Evolutionary conservation across 2,113 vertebrate genomes (phyloP).

Genomic region (Bufo gargarizans): DNA sequence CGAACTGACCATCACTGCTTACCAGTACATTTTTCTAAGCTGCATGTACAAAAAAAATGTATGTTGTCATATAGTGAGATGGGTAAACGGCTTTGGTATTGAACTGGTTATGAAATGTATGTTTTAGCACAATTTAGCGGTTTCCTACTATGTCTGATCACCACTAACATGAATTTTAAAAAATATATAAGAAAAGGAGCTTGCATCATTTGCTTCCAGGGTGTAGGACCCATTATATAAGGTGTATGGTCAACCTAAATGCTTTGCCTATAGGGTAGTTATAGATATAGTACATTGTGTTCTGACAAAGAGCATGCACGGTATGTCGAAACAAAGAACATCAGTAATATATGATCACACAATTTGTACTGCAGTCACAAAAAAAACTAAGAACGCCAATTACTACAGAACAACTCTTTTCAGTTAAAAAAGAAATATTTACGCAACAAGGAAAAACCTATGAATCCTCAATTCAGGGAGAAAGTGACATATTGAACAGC

Average conservation of each 20-base stretch:
- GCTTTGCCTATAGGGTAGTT: not conserved
- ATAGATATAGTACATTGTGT: not conserved
- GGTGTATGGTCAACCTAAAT: not conserved
- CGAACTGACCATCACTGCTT: no score
- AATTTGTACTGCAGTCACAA: not conserved
- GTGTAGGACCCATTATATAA: no score
- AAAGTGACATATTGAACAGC: not conserved
- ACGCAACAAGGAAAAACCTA: not conserved
- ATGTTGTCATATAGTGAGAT: no score
- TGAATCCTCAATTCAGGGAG: slow-evolving; percentile 11
- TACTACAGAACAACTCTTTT: not conserved
- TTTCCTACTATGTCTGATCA: no score
- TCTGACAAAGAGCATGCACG: not conserved
- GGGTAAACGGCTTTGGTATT: no score
- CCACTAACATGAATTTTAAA: no score
- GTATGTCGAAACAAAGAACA: not conserved
- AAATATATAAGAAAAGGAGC: no score
- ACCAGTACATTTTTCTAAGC: no score
- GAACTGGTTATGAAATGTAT: no score
- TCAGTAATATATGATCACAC: not conserved
- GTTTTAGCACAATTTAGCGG: no score
- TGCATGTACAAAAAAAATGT: no score
- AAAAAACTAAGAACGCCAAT: not conserved
- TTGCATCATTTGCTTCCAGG: no score
- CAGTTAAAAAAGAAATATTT: not conserved